Evolutionary conservation across 2,888 invertebrate species (phyloP).

Genomic region (Trachelus iudaicus): DNA sequence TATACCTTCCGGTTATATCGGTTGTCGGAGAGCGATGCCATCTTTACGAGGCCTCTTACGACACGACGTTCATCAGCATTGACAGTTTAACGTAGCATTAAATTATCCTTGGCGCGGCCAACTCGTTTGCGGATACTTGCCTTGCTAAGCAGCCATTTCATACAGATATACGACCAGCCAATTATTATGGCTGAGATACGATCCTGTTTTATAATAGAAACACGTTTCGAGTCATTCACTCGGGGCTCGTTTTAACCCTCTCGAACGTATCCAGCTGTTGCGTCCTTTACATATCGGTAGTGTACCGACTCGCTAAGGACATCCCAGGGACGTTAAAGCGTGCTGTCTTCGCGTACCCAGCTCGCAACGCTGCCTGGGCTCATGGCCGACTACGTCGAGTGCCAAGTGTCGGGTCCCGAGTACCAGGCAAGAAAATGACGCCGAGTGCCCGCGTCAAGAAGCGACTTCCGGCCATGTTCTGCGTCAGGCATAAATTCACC

Average conservation of each 20-base stretch:
- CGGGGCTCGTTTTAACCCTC: not conserved
- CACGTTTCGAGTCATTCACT: not conserved
- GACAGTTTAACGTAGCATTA: conserved; percentile 5
- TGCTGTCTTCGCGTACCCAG: not conserved
- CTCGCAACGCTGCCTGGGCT: not conserved
- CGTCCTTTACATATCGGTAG: not conserved
- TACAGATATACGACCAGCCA: not conserved
- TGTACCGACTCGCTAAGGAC: not conserved
- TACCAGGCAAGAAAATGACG: not conserved
- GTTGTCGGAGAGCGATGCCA: not conserved
- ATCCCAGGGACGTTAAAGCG: not conserved
- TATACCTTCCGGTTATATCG: not conserved
- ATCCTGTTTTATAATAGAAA: conserved; percentile 3
- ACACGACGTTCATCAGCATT: conserved; percentile 1
- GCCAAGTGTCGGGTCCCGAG: not conserved
- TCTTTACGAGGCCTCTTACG: not conserved
- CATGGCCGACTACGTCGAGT: conserved; percentile 25
- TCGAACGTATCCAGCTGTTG: not conserved
- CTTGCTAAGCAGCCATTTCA: not conserved
- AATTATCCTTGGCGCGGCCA: not conserved
- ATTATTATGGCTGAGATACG: conserved; percentile 4
- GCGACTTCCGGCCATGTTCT: conserved; percentile 45
- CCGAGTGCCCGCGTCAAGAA: conserved; percentile 34
- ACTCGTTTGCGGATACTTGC: not conserved
- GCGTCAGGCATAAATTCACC: conserved; percentile 29